These are phyloP conservation scores for Megaceryle alcyon DNA, from an alignment of 2,797 vertebrate genomes.

Conservation along the genomic window DNA sequence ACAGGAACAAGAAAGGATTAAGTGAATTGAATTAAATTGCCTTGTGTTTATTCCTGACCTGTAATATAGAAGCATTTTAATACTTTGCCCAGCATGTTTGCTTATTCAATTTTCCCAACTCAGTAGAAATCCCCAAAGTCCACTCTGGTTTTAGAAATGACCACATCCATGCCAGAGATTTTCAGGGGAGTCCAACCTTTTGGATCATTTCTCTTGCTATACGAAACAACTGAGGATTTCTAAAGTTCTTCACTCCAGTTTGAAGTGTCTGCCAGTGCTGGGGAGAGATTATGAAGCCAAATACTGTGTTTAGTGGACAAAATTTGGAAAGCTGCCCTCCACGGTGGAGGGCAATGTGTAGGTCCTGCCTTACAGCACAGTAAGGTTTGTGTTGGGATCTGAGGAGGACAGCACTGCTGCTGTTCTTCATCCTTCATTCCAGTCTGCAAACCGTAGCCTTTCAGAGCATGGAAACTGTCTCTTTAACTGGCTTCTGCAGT, in stretches of 20 bases:
- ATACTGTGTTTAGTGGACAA: background rate
- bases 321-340: background rate
- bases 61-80: background rate
- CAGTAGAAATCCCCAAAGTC: background rate
- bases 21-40: background rate
- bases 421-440: background rate
- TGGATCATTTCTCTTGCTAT: slow-evolving; percentile 20
- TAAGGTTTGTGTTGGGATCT: background rate
- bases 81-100: background rate
- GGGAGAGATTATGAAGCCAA: background rate
- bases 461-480: background rate
- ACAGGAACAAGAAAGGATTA: background rate
- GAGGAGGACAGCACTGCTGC: background rate
- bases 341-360: background rate
- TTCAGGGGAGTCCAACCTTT: background rate
- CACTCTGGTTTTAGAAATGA: slow-evolving; percentile 3
- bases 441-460: background rate
- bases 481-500: background rate
- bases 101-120: background rate
- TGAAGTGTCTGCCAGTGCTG: background rate
- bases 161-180: background rate
- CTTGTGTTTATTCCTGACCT: background rate
- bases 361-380: background rate
- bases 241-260: background rate
- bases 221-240: slow-evolving; percentile 14